Conservation (phyloP, 1,140 invertebrate genomes). For the Atopsyche davidsoni region DNA sequence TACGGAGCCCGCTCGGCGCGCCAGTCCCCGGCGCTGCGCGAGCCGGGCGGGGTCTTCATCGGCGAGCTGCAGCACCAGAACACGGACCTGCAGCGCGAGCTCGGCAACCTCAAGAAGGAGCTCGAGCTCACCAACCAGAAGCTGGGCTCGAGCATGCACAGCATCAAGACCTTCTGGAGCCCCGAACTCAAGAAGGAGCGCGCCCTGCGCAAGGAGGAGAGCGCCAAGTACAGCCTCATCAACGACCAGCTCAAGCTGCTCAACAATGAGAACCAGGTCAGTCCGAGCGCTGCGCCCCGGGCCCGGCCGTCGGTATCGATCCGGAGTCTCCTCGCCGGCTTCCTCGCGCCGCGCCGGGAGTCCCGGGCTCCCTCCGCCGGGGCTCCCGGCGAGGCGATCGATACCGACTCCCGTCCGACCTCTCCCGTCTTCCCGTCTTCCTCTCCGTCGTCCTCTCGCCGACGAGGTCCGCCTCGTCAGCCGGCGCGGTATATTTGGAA, state of each 20-base stretch:
- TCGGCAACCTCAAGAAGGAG: conserved; percentile 94
- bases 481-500: too few species aligned
- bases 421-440: too few species aligned
- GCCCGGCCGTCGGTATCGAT: too few species aligned
- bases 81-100: conserved; percentile 90
- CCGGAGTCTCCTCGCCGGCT: too few species aligned
- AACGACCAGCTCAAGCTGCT: conserved; percentile 95
- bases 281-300: too few species aligned
- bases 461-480: too few species aligned
- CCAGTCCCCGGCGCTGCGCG: conserved; percentile 62
- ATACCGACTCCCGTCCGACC: too few species aligned
- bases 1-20: conserved; percentile 66
- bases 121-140: conserved; percentile 97
- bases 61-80: conserved; percentile 93
- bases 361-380: too few species aligned
- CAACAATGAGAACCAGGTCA: conserved; percentile 96
- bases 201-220: conserved; percentile 93
- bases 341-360: too few species aligned
- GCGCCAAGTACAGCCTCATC: conserved; percentile 92
- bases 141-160: conserved; percentile 97
- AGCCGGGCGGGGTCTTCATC: conserved; percentile 59
- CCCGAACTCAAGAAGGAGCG: conserved; percentile 98
- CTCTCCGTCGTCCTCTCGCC: too few species aligned
- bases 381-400: too few species aligned
- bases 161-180: conserved; percentile 99